Conservation (phyloP, 1,140 invertebrate species). For the Lycorma delicatula region DNA sequence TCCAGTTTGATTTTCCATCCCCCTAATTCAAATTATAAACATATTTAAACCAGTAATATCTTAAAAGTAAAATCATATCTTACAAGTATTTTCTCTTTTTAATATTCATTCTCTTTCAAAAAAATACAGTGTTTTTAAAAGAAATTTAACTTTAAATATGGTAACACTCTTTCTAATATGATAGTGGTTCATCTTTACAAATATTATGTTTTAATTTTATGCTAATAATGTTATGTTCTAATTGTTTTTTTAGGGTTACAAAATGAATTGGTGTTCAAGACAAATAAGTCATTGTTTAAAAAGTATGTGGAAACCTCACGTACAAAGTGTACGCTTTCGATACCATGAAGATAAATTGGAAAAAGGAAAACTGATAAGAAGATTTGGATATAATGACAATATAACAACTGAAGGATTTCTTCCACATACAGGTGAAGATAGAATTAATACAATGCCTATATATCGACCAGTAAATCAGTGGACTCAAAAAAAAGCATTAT, state of each 20-base stretch:
- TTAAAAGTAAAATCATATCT: too few relatives aligned
- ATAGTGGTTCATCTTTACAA: too few relatives aligned
- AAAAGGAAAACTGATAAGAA: slow-evolving; percentile 47
- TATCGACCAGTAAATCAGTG: slow-evolving; percentile 67
- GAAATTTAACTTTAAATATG: too few relatives aligned
- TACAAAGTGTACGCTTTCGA: slow-evolving; percentile 42
- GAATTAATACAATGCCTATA: slow-evolving; percentile 50
- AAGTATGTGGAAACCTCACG: slow-evolving; percentile 1
- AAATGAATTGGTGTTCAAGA: slow-evolving; percentile 2
- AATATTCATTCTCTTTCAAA: too few relatives aligned
- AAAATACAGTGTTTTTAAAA: too few relatives aligned
- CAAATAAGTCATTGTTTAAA: background rate
- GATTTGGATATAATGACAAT: slow-evolving; percentile 61
- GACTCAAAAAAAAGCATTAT: slow-evolving; percentile 65
- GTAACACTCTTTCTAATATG: too few relatives aligned
- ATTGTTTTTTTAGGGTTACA: background rate
- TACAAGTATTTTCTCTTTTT: too few relatives aligned
- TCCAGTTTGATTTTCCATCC: too few relatives aligned
- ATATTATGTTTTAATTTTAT: too few relatives aligned
- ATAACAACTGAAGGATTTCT: slow-evolving; percentile 56
- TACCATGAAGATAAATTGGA: slow-evolving; percentile 59
- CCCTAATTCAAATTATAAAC: too few relatives aligned
- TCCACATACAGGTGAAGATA: slow-evolving; percentile 45
- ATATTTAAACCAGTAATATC: too few relatives aligned
- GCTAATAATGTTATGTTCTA: too few relatives aligned